Percentiles rank a stretch among this genome's conserved stretches.
These are phyloP conservation scores for Chelonia mydas DNA, from an alignment of 2,797 vertebrate species.

Conservation along the genomic window DNA sequence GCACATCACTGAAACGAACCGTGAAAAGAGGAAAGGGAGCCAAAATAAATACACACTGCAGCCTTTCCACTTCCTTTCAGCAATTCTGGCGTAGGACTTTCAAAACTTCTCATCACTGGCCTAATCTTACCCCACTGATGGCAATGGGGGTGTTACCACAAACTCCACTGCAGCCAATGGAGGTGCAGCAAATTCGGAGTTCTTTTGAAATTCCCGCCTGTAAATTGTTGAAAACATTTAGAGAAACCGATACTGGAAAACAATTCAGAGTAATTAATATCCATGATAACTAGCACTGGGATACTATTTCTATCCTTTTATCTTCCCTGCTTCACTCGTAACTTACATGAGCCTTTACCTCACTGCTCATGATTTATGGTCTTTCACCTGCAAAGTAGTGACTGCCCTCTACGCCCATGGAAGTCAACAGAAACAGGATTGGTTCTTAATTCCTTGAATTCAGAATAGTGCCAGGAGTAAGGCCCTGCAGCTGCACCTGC, in stretches of 20 bases:
- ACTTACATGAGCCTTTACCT: too few relatives aligned
- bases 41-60: not conserved
- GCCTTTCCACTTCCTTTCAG: not conserved
- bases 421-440: not conserved
- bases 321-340: not conserved
- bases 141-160: not conserved
- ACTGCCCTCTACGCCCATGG: not conserved
- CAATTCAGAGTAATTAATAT: not conserved
- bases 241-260: not conserved
- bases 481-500: too few relatives aligned
- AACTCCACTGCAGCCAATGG: not conserved
- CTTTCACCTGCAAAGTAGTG: not conserved
- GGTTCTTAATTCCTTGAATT: not conserved
- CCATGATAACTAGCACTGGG: not conserved
- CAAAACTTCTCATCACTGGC: rapidly evolving
- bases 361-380: too few relatives aligned
- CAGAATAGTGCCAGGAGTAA: not conserved
- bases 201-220: not conserved
- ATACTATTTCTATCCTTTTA: not conserved
- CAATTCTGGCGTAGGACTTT: not conserved
- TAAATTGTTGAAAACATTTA: not conserved
- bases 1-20: not conserved
- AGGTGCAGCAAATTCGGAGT: not conserved
- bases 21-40: not conserved
- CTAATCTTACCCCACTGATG: not conserved